Conservation (phyloP, 2,888 invertebrate genomes). For the Ecliptopera silaceata region DNA sequence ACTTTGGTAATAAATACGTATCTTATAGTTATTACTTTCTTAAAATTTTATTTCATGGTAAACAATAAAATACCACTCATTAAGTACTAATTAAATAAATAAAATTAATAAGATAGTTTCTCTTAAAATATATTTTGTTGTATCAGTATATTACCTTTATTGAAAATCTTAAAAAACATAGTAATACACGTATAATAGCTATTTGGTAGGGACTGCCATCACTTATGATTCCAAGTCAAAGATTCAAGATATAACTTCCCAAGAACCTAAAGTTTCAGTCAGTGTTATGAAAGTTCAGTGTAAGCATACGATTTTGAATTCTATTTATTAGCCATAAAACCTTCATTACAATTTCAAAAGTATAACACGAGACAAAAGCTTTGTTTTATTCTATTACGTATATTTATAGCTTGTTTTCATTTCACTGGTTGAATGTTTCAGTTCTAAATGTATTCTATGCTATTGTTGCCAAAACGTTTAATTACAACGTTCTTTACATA, state of each 20-base stretch:
- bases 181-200: no score
- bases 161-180: no score
- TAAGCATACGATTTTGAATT: conserved; percentile 49
- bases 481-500: conserved; percentile 25
- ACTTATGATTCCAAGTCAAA: conserved; percentile 42
- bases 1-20: no score
- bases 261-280: conserved; percentile 42
- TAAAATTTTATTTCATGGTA: no score
- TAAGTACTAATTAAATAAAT: no score
- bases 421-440: conserved; percentile 26
- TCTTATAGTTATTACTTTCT: no score
- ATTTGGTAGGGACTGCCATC: neutral
- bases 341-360: conserved; percentile 9
- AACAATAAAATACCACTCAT: no score
- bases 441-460: conserved; percentile 14
- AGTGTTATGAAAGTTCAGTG: conserved; percentile 57
- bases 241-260: conserved; percentile 53
- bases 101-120: no score
- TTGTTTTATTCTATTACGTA: conserved; percentile 11
- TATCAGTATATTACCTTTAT: no score
- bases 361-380: conserved; percentile 10
- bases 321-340: conserved; percentile 37
- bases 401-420: conserved; percentile 29
- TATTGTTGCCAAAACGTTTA: conserved; percentile 28
- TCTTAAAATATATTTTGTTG: no score